Conservation (phyloP, 2,888 invertebrate species). For the Chymomyza fuscimana region DNA sequence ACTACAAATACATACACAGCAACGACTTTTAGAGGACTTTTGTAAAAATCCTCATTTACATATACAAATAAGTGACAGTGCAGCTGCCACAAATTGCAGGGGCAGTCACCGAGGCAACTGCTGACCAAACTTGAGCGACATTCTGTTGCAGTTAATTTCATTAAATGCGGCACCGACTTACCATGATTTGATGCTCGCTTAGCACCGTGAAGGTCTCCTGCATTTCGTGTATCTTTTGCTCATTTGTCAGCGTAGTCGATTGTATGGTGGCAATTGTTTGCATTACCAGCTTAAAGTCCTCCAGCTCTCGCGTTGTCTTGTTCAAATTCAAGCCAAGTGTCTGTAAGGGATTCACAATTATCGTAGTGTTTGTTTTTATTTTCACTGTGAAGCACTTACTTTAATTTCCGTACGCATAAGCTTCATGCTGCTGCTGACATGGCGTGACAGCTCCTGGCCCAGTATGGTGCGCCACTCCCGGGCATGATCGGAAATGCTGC, state of each 20-base stretch:
- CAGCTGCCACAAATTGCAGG: conserved; percentile 23
- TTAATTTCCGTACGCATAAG: conserved; percentile 86
- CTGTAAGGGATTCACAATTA: conserved; percentile 41
- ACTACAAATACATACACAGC: conserved; percentile 26
- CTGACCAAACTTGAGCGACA: conserved; percentile 7
- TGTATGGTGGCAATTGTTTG: conserved; percentile 89
- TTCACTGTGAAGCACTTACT: conserved; percentile 79
- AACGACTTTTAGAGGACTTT: conserved; percentile 66
- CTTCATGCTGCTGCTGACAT: conserved; percentile 85
- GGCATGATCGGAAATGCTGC: conserved; percentile 86
- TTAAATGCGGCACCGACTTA: conserved; percentile 74
- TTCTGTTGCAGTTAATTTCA: conserved; percentile 37
- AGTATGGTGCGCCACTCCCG: conserved; percentile 89
- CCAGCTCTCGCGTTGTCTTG: conserved; percentile 87
- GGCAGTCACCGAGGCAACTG: not conserved
- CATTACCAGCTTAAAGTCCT: conserved; percentile 91
- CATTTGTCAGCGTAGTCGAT: conserved; percentile 87
- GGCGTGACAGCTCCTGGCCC: conserved; percentile 85
- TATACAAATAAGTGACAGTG: conserved; percentile 62
- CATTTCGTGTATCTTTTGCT: conserved; percentile 87
- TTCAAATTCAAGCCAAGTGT: conserved; percentile 85
- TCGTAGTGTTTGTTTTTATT: not conserved
- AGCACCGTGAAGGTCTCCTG: conserved; percentile 90
- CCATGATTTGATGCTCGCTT: conserved; percentile 85
- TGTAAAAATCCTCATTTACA: conserved; percentile 73